Evolutionary conservation across 1,140 invertebrate genomes (phyloP), one percentile per base, ranked within the genome.

Genomic region (Arion vulgaris): DNA sequence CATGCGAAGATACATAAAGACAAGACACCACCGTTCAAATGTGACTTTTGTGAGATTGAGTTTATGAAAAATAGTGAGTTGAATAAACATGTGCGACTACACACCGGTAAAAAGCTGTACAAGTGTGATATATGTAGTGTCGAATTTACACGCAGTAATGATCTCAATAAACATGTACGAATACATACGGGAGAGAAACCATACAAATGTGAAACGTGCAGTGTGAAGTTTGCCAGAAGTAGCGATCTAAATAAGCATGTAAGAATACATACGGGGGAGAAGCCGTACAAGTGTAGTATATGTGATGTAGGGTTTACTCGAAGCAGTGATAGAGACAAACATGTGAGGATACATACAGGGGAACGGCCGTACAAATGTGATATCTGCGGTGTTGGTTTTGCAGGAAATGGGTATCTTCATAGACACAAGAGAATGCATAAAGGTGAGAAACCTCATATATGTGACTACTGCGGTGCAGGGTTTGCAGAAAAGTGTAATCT

Each of bases 371-470:
- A 39, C 38, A 72, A 17, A 19, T 72, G 71, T 72, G 71, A 45
- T n/a, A 7, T 39, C 4, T 72, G 71, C 41, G 36, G 23, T 41
- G 26, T n/a, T 5, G 38, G 36, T 1, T 72, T 72, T 72, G 7
- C 34, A n/a, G 17, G n/a, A 72, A 72, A 39, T 41, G 71, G 34
- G 1, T 26, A 41, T 9, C 26, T 72, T 1, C 36, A 72, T 4
- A 39, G 71, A 9, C 71, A 72, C n/a, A 41, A 4, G n/a, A 39
- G 36, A 39, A 38, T 72, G 38, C 71, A 72, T n/a, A 72, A 26
- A 41, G 71, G 71, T 26, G 36, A 72, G 71, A 72, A 72, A n/a
- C 71, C 38, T 41, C 41, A 72, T 41, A 39, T 39, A 1, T 72
- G 71, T 41, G 71, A 72, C 28, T 26, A 11, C 26, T 72, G 71